Evolutionary conservation across 2,888 invertebrate species (phyloP).

Genomic region (Julus scandinavius): DNA sequence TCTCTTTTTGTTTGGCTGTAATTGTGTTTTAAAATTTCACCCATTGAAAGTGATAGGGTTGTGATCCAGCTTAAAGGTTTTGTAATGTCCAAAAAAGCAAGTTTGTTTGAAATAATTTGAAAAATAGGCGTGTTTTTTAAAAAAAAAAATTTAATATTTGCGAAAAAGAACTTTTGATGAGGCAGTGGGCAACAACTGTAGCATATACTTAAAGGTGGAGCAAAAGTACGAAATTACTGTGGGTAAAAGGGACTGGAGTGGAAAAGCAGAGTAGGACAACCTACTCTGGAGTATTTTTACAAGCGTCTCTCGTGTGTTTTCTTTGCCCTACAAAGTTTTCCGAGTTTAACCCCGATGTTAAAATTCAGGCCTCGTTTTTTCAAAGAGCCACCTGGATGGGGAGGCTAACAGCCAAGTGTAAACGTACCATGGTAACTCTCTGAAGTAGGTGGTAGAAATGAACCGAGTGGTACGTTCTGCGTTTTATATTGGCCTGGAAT

Average conservation of each 20-base stretch:
- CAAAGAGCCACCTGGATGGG: neutral
- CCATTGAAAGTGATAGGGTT: no score
- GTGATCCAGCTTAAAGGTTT: no score
- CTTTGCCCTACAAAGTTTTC: slow-evolving; percentile 36
- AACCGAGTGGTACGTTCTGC: neutral
- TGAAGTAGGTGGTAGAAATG: neutral
- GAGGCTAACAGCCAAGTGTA: slow-evolving; percentile 3
- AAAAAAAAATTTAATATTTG: no score
- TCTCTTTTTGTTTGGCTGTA: no score
- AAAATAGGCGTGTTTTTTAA: neutral
- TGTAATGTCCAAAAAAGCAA: no score
- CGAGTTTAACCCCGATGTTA: slow-evolving; percentile 1
- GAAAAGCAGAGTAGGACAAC: neutral
- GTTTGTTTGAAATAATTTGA: neutral
- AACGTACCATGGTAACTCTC: neutral
- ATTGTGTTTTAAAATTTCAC: no score
- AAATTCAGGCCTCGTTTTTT: neutral
- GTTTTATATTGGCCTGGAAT: slow-evolving; percentile 38
- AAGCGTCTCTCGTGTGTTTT: slow-evolving; percentile 30
- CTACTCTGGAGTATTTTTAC: slow-evolving; percentile 22
- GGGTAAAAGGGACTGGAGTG: neutral
- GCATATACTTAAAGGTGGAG: neutral
- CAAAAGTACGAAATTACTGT: neutral
- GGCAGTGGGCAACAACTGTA: neutral
- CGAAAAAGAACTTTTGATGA: no score